These are phyloP conservation scores for Eugnorisma glareosa DNA, from an alignment of 2,888 invertebrate genomes.

Conservation along the genomic window DNA sequence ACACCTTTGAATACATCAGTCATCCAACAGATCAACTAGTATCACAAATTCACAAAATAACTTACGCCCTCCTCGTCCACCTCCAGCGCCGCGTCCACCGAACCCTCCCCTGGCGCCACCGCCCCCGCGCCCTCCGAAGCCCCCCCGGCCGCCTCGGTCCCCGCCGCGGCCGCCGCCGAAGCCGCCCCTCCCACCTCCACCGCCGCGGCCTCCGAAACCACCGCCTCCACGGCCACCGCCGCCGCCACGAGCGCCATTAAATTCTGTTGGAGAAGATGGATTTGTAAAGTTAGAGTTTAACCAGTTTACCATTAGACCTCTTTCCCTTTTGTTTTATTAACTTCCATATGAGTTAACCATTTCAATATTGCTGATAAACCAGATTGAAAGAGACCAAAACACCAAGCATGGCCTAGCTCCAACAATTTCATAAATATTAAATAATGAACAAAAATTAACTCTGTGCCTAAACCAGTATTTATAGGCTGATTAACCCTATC, in stretches of 20 bases:
- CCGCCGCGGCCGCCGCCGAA: conserved; percentile 67
- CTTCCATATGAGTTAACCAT: too few species aligned
- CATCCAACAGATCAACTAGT: too few species aligned
- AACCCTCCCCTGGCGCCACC: conserved; percentile 81
- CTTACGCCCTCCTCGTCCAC: conserved; percentile 76
- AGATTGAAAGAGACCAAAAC: neutral
- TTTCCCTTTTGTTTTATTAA: too few species aligned
- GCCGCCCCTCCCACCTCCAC: conserved; percentile 79
- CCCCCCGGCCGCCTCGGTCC: conserved; percentile 75
- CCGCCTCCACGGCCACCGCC: conserved; percentile 69
- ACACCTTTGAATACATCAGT: neutral
- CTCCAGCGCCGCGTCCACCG: conserved; percentile 86
- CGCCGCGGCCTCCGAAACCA: conserved; percentile 67
- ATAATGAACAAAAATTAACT: neutral
- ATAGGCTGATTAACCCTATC: too few species aligned
- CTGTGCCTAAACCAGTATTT: neutral
- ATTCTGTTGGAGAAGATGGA: conserved; percentile 72
- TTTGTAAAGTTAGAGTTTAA: neutral
- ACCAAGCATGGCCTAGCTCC: neutral
- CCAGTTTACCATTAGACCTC: too few species aligned
- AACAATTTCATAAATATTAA: neutral
- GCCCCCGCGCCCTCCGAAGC: conserved; percentile 76
- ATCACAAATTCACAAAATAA: neutral
- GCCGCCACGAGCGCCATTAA: conserved; percentile 80
- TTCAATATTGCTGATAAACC: neutral